A percentile compares a stretch with the other conserved stretches of the same genome.
Conservation (phyloP, 2,888 invertebrate genomes). For the Trypoxylon attenuatum region DNA sequence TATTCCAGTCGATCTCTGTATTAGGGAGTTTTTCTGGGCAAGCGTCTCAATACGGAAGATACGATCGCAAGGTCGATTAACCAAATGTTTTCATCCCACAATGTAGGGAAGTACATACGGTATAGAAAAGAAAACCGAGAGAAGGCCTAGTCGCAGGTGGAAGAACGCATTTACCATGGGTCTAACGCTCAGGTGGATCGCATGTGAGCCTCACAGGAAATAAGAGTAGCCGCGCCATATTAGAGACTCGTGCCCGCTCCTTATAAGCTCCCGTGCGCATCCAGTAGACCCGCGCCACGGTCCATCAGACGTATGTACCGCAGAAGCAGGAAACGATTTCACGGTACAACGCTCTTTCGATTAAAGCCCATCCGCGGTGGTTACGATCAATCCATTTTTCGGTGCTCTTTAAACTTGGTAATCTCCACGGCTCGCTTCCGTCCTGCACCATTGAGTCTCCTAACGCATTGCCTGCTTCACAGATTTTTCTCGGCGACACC, state of each 20-base stretch:
- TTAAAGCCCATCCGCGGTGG: neutral
- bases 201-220: slow-evolving; percentile 44
- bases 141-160: too few species aligned
- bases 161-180: too few species aligned
- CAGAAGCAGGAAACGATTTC: slow-evolving; percentile 50
- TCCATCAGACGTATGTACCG: slow-evolving; percentile 9
- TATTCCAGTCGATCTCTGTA: too few species aligned
- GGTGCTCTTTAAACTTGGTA: neutral
- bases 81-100: too few species aligned
- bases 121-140: too few species aligned
- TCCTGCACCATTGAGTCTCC: neutral
- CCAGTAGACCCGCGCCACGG: slow-evolving; percentile 1
- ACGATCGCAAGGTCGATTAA: too few species aligned
- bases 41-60: too few species aligned
- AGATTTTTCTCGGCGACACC: neutral
- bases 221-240: too few species aligned
- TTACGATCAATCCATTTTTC: neutral
- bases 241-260: too few species aligned
- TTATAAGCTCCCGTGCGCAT: neutral
- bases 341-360: slow-evolving; percentile 26
- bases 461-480: too few species aligned
- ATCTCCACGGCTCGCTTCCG: neutral
- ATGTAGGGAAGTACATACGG: too few species aligned
- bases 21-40: too few species aligned
- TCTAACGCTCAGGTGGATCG: slow-evolving; percentile 54